These are phyloP conservation scores for Callipepla californica DNA, from an alignment of 2,113 vertebrate species.

Conservation along the genomic window DNA sequence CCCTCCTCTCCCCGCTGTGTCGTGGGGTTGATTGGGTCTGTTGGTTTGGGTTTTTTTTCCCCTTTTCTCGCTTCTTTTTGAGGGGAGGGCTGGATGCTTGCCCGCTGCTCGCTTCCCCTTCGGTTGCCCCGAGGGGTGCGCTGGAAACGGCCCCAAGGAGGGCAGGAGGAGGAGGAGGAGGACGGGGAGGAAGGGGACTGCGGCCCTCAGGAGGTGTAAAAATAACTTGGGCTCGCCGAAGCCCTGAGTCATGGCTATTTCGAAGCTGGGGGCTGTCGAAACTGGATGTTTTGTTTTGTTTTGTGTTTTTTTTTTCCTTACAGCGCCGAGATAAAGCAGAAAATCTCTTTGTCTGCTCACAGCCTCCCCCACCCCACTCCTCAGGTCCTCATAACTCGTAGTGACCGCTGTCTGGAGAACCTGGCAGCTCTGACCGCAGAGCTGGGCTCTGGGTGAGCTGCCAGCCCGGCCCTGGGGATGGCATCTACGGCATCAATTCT, in stretches of 20 bases:
- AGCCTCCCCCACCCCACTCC: neutral
- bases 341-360: neutral
- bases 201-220: too few relatives aligned
- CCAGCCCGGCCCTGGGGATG: neutral
- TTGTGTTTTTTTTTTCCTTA: neutral
- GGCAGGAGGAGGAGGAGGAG: too few relatives aligned
- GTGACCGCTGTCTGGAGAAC: neutral
- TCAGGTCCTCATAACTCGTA: neutral
- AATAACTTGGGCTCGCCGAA: rapidly evolving
- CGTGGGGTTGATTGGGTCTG: neutral
- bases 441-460: neutral
- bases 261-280: rapidly evolving
- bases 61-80: neutral
- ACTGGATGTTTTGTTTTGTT: too few relatives aligned
- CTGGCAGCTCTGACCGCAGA: too few relatives aligned
- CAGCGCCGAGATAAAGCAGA: neutral
- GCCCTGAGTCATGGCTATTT: rapidly evolving
- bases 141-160: neutral
- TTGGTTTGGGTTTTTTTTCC: neutral
- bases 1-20: too few relatives aligned
- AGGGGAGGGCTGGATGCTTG: rapidly evolving
- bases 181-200: neutral
- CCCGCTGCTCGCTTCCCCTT: rapidly evolving
- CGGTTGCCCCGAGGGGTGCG: neutral
- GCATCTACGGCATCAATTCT: neutral